Evolutionary conservation across 2,888 invertebrate genomes (phyloP).

Genomic region (Caenorhabditis parvicauda): DNA sequence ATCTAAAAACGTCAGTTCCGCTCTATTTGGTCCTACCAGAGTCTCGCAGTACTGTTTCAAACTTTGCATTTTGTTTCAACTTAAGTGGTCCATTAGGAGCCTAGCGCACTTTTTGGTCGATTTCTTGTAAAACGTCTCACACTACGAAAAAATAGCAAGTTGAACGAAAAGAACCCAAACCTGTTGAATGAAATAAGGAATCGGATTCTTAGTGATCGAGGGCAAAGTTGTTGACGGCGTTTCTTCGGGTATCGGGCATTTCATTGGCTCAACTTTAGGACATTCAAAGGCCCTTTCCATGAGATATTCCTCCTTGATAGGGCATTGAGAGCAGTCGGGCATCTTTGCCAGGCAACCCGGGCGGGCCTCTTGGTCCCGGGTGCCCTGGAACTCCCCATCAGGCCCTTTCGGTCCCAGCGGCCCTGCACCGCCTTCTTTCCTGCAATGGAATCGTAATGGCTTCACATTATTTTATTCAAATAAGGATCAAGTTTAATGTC

Average conservation of each 20-base stretch:
- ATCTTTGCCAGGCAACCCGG: constrained; percentile 51
- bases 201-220: constrained; percentile 29
- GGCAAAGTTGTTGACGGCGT: constrained; percentile 23
- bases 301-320: constrained; percentile 43
- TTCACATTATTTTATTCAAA: too few relatives aligned
- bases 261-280: constrained; percentile 47
- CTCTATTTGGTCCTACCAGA: too few relatives aligned
- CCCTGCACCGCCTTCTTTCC: constrained; percentile 30
- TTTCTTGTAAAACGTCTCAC: background rate
- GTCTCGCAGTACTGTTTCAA: too few relatives aligned
- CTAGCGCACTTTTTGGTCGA: background rate
- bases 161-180: constrained; percentile 18
- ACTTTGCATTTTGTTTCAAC: background rate
- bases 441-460: background rate
- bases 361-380: constrained; percentile 48
- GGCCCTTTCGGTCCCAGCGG: constrained; percentile 42
- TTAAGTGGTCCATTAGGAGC: background rate
- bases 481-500: too few relatives aligned
- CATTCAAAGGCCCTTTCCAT: constrained; percentile 33
- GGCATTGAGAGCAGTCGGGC: constrained; percentile 53
- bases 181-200: constrained; percentile 52
- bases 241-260: constrained; percentile 29
- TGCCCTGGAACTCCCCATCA: constrained; percentile 44
- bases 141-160: constrained; percentile 3
- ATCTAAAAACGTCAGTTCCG: too few relatives aligned